Base-by-base conservation (phyloP, 64 coral and sea anemone genomes). In the Platygyra sinensis region DNA sequence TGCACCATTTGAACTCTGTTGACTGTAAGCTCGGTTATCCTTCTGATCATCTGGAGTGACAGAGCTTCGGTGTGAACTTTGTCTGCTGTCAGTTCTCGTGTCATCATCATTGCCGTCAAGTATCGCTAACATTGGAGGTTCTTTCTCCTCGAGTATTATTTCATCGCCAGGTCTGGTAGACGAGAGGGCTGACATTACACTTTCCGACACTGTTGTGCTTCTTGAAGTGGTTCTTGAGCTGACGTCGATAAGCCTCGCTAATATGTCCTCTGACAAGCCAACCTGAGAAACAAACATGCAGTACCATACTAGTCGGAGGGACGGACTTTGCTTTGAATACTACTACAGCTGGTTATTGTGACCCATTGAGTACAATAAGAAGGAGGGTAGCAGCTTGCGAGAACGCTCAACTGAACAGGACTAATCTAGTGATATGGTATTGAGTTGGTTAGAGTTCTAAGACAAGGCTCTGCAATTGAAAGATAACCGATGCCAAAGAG, bases 181-280 rank as follows among this genome's bases (percentile, higher is more conserved):
- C 9, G 90, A 27, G 11, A 92, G 62, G 2, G 90, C 74, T 16
- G 90, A 92, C 20, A 92, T 51, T 0, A 87, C 90, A 22, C 82
- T 69, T 30, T 91, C 88, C 4, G 83, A 89, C 51, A 95, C 73
- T 64, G 93, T 91, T 24, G 82, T 95, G 22, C 82, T 90, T 69
- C 84, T 51, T 30, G 93, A 95, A n/a, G 93, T 95, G 0, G 93
- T 95, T 10, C 93, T 84, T 13, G 89, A 95, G 33, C 55, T 95
- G 5, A 74, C 80, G 5, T 78, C 75, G 30, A 95, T 83, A 1
- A 95, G 93, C 57, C 90, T 90, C 5, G 63, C 31, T 29, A 95
- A 52, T 42, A 95, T 64, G 8, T 71, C 83, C 49, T 87, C 79
- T 33, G 93, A 95, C 18, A 95, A 87, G 19, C 32, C 62, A 51